Evolutionary conservation across 1,140 invertebrate genomes (phyloP).

Genomic region (Cydia pomonella): DNA sequence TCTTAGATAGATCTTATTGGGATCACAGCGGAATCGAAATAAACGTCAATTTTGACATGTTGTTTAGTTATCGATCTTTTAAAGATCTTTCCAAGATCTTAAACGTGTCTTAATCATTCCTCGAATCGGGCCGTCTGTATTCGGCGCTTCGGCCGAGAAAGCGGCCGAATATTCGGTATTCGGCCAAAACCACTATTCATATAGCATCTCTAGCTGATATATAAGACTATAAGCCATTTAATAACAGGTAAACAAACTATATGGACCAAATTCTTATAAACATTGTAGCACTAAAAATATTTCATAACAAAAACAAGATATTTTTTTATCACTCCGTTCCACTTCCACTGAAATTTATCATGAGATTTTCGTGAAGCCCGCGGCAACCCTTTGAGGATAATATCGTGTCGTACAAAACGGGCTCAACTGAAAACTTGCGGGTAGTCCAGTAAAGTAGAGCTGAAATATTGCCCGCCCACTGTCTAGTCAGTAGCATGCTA

Average conservation of each 20-base stretch:
- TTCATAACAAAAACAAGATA: conserved; percentile 5
- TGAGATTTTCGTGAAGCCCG: neutral
- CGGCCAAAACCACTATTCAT: too few species aligned
- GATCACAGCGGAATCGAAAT: too few species aligned
- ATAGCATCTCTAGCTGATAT: too few species aligned
- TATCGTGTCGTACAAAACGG: conserved; percentile 7
- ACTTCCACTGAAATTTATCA: conserved; percentile 6
- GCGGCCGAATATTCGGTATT: too few species aligned
- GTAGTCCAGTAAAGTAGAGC: conserved; percentile 17
- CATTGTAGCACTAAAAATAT: neutral
- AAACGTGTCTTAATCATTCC: too few species aligned
- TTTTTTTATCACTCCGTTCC: neutral
- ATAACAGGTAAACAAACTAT: neutral
- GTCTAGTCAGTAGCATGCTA: conserved; percentile 14
- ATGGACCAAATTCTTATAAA: neutral
- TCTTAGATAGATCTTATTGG: too few species aligned
- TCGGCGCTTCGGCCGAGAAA: too few species aligned
- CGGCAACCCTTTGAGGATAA: conserved; percentile 24
- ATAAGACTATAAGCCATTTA: too few species aligned
- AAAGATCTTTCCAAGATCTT: too few species aligned
- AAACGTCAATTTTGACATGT: too few species aligned
- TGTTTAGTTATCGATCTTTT: too few species aligned
- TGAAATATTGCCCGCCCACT: conserved; percentile 21
- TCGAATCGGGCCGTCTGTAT: too few species aligned
- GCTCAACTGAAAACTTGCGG: conserved; percentile 15